phyloP scores from a whole-genome alignment of 2,797 vertebrate genomes.

The Peromyscus eremicus region DNA sequence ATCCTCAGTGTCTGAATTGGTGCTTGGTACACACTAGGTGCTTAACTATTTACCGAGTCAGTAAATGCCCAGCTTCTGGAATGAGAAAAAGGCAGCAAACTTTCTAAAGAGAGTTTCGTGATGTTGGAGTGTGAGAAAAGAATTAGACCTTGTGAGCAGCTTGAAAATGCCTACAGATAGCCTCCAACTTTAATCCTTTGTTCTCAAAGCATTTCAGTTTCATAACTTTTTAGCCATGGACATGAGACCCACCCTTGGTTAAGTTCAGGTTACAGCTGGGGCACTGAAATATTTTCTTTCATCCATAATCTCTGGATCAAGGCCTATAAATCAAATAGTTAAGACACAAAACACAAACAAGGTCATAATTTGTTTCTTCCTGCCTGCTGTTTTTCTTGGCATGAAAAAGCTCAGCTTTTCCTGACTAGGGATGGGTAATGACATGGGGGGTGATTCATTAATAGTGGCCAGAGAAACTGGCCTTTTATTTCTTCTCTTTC shows the following conservation, averaged over 20 bases:
- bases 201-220: constrained; percentile 69
- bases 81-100: background rate
- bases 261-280: constrained; percentile 77
- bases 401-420: constrained; percentile 80
- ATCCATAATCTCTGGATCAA: constrained; percentile 85
- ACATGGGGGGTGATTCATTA: constrained; percentile 72
- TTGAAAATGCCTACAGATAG: constrained; percentile 51
- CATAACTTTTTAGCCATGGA: constrained; percentile 58
- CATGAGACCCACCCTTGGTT: constrained; percentile 68
- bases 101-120: constrained; percentile 33
- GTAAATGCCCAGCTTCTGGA: constrained; percentile 43
- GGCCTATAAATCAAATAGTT: constrained; percentile 82
- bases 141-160: constrained; percentile 49
- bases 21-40: background rate
- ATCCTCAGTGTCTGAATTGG: background rate
- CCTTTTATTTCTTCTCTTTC: constrained; percentile 81
- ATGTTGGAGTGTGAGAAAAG: constrained; percentile 67
- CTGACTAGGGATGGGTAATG: constrained; percentile 79
- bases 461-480: constrained; percentile 71
- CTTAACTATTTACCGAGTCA: background rate
- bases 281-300: constrained; percentile 87
- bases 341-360: constrained; percentile 82
- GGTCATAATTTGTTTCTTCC: constrained; percentile 85
- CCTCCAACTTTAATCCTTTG: constrained; percentile 45
- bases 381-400: constrained; percentile 86